Conservation (phyloP, 1,140 invertebrate species). For the Oryctes rhinoceros region DNA sequence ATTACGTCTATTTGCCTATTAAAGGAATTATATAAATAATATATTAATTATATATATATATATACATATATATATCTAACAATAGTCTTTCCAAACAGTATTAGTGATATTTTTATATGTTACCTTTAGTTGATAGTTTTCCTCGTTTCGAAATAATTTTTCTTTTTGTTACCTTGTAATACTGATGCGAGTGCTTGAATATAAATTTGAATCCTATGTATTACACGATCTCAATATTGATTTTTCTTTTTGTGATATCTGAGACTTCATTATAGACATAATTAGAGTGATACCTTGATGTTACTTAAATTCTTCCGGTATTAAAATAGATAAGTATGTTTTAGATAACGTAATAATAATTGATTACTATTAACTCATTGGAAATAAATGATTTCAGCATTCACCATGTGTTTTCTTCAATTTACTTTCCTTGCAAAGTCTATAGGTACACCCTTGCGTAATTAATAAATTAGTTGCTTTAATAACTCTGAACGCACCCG, state of each 20-base stretch:
- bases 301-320: constrained; percentile 39
- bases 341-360: constrained; percentile 38
- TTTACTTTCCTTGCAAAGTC: not conserved
- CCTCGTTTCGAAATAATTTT: not conserved
- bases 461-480: no score
- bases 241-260: constrained; percentile 29
- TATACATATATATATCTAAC: constrained; percentile 21
- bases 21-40: constrained; percentile 36
- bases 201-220: not conserved
- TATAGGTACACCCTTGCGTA: no score
- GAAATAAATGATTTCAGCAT: constrained; percentile 41
- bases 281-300: constrained; percentile 39
- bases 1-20: constrained; percentile 29
- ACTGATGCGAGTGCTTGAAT: constrained; percentile 15
- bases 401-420: not conserved
- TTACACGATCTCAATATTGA: constrained; percentile 30
- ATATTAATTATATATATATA: constrained; percentile 23
- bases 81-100: constrained; percentile 38
- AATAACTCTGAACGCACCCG: no score
- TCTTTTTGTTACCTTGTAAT: not conserved
- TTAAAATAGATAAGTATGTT: constrained; percentile 30
- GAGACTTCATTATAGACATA: constrained; percentile 28
- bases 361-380: constrained; percentile 38
- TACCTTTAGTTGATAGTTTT: not conserved
- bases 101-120: constrained; percentile 41